Base-by-base conservation (phyloP, 2,888 invertebrate genomes). In the Protodeltote pygarga region DNA sequence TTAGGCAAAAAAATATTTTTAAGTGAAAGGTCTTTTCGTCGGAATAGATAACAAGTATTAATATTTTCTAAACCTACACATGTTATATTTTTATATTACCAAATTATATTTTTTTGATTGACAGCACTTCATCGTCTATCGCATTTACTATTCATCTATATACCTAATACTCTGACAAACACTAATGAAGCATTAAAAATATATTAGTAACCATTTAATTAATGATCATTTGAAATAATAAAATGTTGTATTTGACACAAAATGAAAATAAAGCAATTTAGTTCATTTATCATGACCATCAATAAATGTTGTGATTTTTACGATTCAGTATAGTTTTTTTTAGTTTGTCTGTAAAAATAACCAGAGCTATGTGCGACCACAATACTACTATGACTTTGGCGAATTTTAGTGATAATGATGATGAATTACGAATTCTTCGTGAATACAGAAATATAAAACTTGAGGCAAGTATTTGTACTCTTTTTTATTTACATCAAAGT, bases 341-440 rank as follows among this genome's bases (percentile, higher is more conserved):
- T n/a, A n/a, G 6, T 14, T 33, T 6, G 23, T 39, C 11, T 11
- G 5, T 4, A 29, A 15, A 14, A 33, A 5, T 15, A 31, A n/a
- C 2, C 2, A 15, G 19, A 23, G n/a, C n/a, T n/a, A 13, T 1
- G 65, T 65, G 61, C 15, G 23, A 16, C 23, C 23, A 4, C n/a
- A 15, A 0, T 40, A 41, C 5, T 29, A 49, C 17, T 17, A 48
- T 3, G 37, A 57, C 8, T 31, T 8, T 24, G 55, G 61, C 20
- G 67, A 75, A 4, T 61, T n/a, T 63, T 0, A 62, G 67, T 62
- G 73, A 75, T 8, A 75, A 72, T 67, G 74, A 75, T 27, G 42
- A 45, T 13, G 75, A 75, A 54, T 15, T 52, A 2, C 52, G 62
- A 13, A 71, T 75, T 15, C 48, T 73, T 40, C 55, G 55, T 40